A percentile compares a stretch with the other conserved stretches of the same genome.
Conservation (phyloP, 2,113 vertebrate species). For the Anhinga anhinga region DNA sequence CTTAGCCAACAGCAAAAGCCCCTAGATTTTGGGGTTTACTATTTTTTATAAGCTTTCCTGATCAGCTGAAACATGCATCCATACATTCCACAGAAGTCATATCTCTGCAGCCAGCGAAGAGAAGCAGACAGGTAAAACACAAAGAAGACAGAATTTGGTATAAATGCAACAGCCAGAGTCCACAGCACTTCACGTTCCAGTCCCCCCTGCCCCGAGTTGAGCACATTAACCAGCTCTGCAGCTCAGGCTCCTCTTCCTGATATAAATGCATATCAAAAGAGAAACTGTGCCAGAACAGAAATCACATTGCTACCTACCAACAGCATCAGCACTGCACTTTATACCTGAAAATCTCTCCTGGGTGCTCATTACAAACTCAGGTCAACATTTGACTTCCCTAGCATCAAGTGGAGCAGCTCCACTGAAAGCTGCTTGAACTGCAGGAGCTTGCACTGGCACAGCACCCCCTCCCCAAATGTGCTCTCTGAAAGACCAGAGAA, state of each 20-base stretch:
- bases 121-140: background rate
- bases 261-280: rapidly evolving
- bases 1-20: background rate
- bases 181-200: background rate
- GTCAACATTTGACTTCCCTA: background rate
- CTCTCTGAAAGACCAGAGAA: background rate
- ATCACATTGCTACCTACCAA: background rate
- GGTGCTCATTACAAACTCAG: background rate
- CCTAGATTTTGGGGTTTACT: background rate
- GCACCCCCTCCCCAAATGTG: rapidly evolving
- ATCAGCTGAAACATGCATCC: background rate
- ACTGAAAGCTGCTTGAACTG: background rate
- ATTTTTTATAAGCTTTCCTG: background rate
- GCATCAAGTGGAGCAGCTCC: background rate
- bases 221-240: background rate
- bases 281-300: background rate
- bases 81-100: background rate
- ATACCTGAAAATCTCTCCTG: background rate
- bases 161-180: background rate
- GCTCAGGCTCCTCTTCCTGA: background rate
- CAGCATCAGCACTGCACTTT: rapidly evolving
- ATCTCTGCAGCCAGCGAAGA: background rate
- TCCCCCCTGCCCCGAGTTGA: rapidly evolving
- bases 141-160: background rate
- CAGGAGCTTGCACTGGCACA: background rate